These are phyloP conservation scores for Cerastis rubricosa DNA, from an alignment of 2,888 invertebrate genomes.

Conservation along the genomic window DNA sequence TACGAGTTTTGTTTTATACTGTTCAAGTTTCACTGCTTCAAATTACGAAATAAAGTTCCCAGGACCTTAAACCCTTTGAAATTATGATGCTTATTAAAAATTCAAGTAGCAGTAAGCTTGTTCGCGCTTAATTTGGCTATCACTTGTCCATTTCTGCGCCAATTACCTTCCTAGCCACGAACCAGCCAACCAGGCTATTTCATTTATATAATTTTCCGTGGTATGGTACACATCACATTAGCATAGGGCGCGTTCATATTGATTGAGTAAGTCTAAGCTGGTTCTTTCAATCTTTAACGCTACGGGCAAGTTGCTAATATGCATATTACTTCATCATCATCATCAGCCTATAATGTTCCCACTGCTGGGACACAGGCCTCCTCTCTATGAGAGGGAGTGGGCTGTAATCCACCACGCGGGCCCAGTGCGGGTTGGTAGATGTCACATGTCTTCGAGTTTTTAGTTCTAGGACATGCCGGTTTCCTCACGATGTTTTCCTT, in stretches of 20 bases:
- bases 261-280: constrained; percentile 6
- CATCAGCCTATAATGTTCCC: no score
- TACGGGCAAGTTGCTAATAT: background rate
- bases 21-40: constrained; percentile 2
- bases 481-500: no score
- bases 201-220: constrained; percentile 64
- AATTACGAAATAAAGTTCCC: constrained; percentile 32
- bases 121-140: constrained; percentile 46
- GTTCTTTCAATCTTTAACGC: background rate
- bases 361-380: no score
- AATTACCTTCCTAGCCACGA: constrained; percentile 43
- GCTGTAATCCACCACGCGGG: no score
- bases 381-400: no score
- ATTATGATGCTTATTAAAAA: constrained; percentile 52
- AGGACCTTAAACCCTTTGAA: constrained; percentile 39
- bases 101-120: constrained; percentile 39
- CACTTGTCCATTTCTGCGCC: constrained; percentile 43
- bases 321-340: no score
- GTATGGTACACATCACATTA: constrained; percentile 55
- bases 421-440: no score
- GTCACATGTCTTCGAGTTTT: no score
- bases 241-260: constrained; percentile 40
- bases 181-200: constrained; percentile 33
- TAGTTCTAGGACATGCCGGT: no score
- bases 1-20: background rate